These are phyloP conservation scores for Fregata magnificens DNA, from an alignment of 2,113 vertebrate species.

Conservation along the genomic window DNA sequence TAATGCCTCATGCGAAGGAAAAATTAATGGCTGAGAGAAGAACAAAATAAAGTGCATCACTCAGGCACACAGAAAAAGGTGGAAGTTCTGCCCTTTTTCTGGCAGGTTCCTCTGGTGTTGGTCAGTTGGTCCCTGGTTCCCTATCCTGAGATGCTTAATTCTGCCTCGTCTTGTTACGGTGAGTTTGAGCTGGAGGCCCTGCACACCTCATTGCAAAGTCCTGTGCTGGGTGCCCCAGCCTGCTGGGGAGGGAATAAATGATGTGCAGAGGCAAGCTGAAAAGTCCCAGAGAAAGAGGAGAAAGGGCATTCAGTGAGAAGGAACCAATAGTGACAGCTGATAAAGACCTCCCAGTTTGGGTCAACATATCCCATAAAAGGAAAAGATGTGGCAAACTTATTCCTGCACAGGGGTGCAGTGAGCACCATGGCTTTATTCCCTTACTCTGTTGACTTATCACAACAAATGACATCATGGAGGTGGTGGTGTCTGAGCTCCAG, in stretches of 20 bases:
- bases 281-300: neutral
- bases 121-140: neutral
- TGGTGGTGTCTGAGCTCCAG: neutral
- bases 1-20: neutral
- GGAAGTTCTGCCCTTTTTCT: neutral
- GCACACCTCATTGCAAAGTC: fast-evolving
- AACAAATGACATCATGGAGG: neutral
- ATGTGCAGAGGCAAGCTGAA: neutral
- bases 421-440: neutral
- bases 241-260: neutral
- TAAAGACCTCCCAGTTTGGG: neutral
- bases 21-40: neutral
- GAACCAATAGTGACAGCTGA: neutral
- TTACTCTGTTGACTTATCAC: neutral
- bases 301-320: neutral
- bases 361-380: neutral
- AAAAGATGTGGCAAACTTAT: neutral
- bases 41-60: neutral
- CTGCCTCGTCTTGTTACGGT: fast-evolving
- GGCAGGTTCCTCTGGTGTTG: neutral
- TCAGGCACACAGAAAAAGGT: neutral
- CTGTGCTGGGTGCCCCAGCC: neutral
- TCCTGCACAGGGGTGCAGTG: neutral
- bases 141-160: neutral
- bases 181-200: neutral